These are phyloP conservation scores for Sylvilagus bachmani DNA, from an alignment of 2,113 vertebrate species.

Conservation along the genomic window DNA sequence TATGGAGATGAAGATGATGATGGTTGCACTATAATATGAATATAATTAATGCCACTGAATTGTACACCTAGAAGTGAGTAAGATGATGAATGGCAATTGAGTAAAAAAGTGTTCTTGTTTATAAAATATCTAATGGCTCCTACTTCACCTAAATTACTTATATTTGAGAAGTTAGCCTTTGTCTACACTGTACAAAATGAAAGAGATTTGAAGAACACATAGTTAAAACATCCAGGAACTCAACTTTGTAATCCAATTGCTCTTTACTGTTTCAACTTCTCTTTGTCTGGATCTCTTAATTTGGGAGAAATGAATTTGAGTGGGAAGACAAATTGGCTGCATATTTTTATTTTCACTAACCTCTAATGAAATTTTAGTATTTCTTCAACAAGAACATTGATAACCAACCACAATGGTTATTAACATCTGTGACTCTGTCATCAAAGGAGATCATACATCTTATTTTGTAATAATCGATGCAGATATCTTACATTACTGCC, in stretches of 20 bases:
- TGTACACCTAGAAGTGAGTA: neutral
- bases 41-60: no score
- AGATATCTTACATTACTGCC: neutral
- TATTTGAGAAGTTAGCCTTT: neutral
- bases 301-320: neutral
- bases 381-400: conserved; percentile 25
- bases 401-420: neutral
- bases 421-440: neutral
- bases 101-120: neutral
- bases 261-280: neutral
- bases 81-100: neutral
- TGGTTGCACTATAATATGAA: no score
- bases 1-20: no score
- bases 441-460: neutral
- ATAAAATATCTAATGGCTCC: conserved; percentile 9
- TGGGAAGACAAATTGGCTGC: neutral
- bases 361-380: no score
- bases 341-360: neutral
- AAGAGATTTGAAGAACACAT: neutral
- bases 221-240: conserved; percentile 9
- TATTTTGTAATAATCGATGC: neutral
- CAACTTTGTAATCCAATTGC: neutral
- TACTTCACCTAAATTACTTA: neutral
- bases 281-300: neutral
- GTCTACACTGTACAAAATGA: conserved; percentile 15